These are phyloP conservation scores for Coptodon bakossiorum DNA, from an alignment of 2,113 vertebrate species.

Conservation along the genomic window DNA sequence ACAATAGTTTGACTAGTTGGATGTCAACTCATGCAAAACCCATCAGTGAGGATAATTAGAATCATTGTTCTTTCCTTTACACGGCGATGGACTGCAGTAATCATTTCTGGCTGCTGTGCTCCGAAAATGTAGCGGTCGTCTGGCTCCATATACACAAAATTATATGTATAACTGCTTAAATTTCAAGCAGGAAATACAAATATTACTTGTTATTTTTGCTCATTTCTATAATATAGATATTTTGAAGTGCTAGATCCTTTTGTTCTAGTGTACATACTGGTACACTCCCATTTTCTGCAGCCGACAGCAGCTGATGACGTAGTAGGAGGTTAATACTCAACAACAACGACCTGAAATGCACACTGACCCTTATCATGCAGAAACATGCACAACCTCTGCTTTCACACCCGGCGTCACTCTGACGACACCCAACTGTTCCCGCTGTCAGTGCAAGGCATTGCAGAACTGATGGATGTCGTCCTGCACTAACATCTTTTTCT, in stretches of 20 bases:
- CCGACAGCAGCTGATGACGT: background rate
- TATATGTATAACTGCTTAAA: background rate
- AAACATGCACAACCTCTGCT: constrained; percentile 36
- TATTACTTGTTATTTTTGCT: background rate
- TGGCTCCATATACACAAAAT: background rate
- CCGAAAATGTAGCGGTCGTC: background rate
- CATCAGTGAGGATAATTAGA: constrained; percentile 37
- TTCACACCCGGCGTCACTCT: constrained; percentile 40
- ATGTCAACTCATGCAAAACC: constrained; percentile 29
- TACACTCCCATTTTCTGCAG: background rate
- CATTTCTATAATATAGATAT: background rate
- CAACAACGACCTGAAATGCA: constrained; percentile 37
- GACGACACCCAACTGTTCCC: constrained; percentile 13
- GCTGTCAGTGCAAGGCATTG: constrained; percentile 26
- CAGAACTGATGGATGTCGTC: constrained; percentile 51
- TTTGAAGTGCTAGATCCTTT: background rate
- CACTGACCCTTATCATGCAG: constrained; percentile 59
- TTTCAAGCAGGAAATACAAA: background rate
- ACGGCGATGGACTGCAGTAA: background rate
- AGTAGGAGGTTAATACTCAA: background rate
- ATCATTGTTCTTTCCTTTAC: constrained; percentile 34
- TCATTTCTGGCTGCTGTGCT: background rate
- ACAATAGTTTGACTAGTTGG: constrained; percentile 18
- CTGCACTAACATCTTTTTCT: background rate
- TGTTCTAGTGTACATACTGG: background rate